A percentile compares a stretch with the other conserved stretches of the same genome.
phyloP scores from a whole-genome alignment of 2,797 vertebrate genomes.

The Ctenochaetus hawaiiensis region DNA sequence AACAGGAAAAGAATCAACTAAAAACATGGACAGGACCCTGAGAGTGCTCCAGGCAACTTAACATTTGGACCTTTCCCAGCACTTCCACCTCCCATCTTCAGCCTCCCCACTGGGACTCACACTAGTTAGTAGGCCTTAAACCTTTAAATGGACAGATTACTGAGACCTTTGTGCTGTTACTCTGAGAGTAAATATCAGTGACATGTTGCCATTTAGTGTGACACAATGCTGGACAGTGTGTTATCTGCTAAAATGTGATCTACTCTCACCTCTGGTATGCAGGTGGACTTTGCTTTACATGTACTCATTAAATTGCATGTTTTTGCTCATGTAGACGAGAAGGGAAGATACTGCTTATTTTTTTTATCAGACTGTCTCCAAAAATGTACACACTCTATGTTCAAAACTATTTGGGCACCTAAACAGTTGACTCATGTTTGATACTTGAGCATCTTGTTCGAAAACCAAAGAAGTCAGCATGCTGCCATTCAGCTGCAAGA shows the following conservation, averaged over 20 bases:
- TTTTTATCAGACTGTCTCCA: not conserved
- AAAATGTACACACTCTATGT: not conserved
- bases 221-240: conserved; percentile 26
- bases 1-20: conserved; percentile 66
- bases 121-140: conserved; percentile 29
- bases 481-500: too few species aligned
- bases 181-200: conserved; percentile 21
- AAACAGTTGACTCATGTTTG: too few species aligned
- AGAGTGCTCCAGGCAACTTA: conserved; percentile 52
- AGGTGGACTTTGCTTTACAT: conserved; percentile 25
- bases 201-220: not conserved
- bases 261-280: conserved; percentile 33
- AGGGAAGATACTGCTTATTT: not conserved
- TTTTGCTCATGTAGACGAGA: not conserved
- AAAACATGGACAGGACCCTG: conserved; percentile 39
- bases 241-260: conserved; percentile 48
- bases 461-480: too few species aligned
- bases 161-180: conserved; percentile 10
- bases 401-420: not conserved
- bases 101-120: conserved; percentile 18
- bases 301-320: not conserved
- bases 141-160: conserved; percentile 11
- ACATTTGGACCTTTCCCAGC: conserved; percentile 64
- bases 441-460: too few species aligned
- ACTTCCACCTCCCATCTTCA: conserved; percentile 34